phyloP scores from a whole-genome alignment of 2,797 vertebrate genomes.

The Danio tinwini region DNA sequence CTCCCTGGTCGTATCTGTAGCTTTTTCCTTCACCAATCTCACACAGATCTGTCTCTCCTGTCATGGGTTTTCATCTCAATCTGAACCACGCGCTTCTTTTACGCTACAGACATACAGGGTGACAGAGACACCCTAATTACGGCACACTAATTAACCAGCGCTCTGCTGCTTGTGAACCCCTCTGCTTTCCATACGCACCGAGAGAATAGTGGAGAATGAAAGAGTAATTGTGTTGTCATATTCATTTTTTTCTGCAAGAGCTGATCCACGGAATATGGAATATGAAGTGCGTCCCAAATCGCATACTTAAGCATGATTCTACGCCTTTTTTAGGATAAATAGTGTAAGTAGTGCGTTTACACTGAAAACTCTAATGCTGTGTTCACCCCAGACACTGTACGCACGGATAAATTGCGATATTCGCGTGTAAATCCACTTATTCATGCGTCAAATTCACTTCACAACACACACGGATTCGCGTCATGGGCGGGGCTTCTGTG shows the following conservation, averaged over 20 bases:
- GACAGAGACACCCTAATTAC: conserved; percentile 67
- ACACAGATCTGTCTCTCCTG: conserved; percentile 41
- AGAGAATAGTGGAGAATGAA: conserved; percentile 6
- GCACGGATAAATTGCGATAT: too few species aligned
- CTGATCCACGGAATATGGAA: too few species aligned
- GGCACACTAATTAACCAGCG: conserved; percentile 65
- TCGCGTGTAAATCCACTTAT: too few species aligned
- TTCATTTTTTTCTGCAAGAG: not conserved
- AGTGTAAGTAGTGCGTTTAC: too few species aligned
- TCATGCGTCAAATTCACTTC: too few species aligned
- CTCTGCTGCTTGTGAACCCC: conserved; percentile 55
- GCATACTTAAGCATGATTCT: too few species aligned
- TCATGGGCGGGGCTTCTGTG: too few species aligned
- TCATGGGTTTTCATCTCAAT: conserved; percentile 45
- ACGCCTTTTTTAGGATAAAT: too few species aligned
- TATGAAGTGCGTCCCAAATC: too few species aligned
- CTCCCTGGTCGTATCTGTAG: conserved; percentile 15
- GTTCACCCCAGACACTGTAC: too few species aligned
- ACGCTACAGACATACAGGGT: conserved; percentile 62
- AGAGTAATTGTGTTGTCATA: not conserved
- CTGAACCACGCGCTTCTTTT: conserved; percentile 55
- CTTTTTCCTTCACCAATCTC: conserved; percentile 9
- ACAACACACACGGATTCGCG: too few species aligned
- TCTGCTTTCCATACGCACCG: conserved; percentile 29
- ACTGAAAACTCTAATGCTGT: too few species aligned